phyloP scores from a whole-genome alignment of 2,888 invertebrate species.

The Hylaea fasciaria region DNA sequence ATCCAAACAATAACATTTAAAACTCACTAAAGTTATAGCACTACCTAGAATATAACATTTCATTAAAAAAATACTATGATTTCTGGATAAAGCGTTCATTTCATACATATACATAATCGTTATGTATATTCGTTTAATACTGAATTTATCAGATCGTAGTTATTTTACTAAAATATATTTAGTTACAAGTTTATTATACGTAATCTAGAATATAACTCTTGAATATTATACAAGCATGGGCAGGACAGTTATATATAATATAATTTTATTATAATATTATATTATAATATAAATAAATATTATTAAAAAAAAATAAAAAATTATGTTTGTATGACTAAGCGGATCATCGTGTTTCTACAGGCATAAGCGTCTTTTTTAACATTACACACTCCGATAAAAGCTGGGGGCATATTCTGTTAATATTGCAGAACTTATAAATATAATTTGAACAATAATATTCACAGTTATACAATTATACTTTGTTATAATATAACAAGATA shows the following conservation, averaged over 20 bases:
- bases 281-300: too few species aligned
- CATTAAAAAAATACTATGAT: slow-evolving; percentile 73
- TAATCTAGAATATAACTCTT: slow-evolving; percentile 21
- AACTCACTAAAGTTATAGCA: slow-evolving; percentile 16
- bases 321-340: too few species aligned
- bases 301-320: too few species aligned
- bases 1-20: slow-evolving; percentile 20
- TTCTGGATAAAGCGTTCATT: slow-evolving; percentile 65
- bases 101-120: slow-evolving; percentile 38
- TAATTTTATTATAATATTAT: not conserved
- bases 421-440: too few species aligned
- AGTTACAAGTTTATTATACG: slow-evolving; percentile 17
- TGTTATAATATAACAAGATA: too few species aligned
- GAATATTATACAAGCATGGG: slow-evolving; percentile 17
- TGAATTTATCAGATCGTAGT: slow-evolving; percentile 57
- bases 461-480: too few species aligned
- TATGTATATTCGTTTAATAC: slow-evolving; percentile 59
- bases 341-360: not conserved
- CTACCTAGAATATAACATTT: slow-evolving; percentile 30
- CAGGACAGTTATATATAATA: slow-evolving; percentile 8
- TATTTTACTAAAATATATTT: slow-evolving; percentile 35
- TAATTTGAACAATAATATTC: too few species aligned
- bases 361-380: slow-evolving; percentile 14
- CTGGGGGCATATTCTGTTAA: slow-evolving; percentile 13
- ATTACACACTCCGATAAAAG: slow-evolving; percentile 1